Conservation (phyloP, 2,113 vertebrate species). For the Argyrosomus japonicus region DNA sequence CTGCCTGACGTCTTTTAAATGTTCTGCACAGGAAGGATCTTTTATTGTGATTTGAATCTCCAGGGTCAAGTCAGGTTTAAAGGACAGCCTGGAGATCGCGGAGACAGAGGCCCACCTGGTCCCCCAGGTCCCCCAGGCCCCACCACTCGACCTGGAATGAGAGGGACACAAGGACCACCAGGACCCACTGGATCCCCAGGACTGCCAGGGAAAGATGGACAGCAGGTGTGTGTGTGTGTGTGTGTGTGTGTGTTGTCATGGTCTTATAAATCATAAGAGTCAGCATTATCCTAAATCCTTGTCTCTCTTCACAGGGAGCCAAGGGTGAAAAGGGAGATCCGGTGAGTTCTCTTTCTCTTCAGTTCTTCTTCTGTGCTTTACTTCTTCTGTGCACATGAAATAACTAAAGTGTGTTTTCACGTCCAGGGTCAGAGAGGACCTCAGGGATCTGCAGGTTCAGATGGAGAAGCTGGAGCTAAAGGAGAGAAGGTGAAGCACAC, state of each 20-base stretch:
- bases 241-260: slow-evolving; percentile 13
- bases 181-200: slow-evolving; percentile 70
- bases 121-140: slow-evolving; percentile 57
- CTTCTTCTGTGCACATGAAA: neutral
- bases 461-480: slow-evolving; percentile 83
- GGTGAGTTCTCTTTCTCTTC: slow-evolving; percentile 68
- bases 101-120: slow-evolving; percentile 71
- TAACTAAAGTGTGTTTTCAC: slow-evolving; percentile 20
- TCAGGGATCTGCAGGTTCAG: slow-evolving; percentile 77
- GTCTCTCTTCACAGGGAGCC: slow-evolving; percentile 69
- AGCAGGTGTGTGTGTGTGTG: slow-evolving; percentile 74
- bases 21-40: too few relatives aligned
- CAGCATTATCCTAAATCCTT: neutral
- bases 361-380: fast-evolving
- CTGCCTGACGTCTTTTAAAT: neutral
- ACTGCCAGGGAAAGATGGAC: slow-evolving; percentile 74
- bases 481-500: slow-evolving; percentile 84
- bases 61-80: slow-evolving; percentile 69
- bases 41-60: neutral
- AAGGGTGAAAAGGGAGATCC: slow-evolving; percentile 79
- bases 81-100: slow-evolving; percentile 81
- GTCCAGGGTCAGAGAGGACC: slow-evolving; percentile 82
- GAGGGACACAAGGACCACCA: slow-evolving; percentile 74
- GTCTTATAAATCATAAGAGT: neutral
- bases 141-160: slow-evolving; percentile 56